A percentile compares a stretch with the other conserved stretches of the same genome.
Conservation (phyloP, 92 coral and sea anemone genomes). For the Phymanthus crucifer region DNA sequence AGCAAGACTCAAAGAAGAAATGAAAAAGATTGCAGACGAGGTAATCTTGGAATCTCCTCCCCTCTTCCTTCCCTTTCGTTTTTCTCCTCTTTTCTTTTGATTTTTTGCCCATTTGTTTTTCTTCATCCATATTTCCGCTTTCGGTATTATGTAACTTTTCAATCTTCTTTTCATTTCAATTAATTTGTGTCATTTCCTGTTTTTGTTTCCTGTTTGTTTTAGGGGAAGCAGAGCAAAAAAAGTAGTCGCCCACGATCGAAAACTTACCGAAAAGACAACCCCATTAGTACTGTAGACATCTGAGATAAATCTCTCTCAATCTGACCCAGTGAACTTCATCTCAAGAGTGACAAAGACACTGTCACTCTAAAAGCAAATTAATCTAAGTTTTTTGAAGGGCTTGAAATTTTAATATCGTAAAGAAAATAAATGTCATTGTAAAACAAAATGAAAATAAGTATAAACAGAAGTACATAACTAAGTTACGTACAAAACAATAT, state of each 20-base stretch:
- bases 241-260: not conserved
- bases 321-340: not conserved
- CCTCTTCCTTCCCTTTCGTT: not conserved
- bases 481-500: too few relatives aligned
- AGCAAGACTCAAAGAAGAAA: slow-evolving; percentile 47
- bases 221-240: not conserved
- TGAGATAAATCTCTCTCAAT: not conserved
- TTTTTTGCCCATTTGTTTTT: not conserved
- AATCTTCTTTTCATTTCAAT: not conserved
- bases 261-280: not conserved
- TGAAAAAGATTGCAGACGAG: slow-evolving; percentile 41
- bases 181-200: not conserved
- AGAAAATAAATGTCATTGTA: too few relatives aligned
- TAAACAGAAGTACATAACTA: too few relatives aligned
- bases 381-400: not conserved
- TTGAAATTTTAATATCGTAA: too few relatives aligned
- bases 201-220: not conserved
- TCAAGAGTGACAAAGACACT: not conserved
- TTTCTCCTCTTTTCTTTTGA: not conserved
- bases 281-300: not conserved
- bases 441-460: too few relatives aligned
- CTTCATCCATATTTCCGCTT: too few relatives aligned
- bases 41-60: not conserved
- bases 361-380: not conserved
- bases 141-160: too few relatives aligned